phyloP scores from a whole-genome alignment of 2,797 vertebrate species.

The Lithobates sylvaticus region DNA sequence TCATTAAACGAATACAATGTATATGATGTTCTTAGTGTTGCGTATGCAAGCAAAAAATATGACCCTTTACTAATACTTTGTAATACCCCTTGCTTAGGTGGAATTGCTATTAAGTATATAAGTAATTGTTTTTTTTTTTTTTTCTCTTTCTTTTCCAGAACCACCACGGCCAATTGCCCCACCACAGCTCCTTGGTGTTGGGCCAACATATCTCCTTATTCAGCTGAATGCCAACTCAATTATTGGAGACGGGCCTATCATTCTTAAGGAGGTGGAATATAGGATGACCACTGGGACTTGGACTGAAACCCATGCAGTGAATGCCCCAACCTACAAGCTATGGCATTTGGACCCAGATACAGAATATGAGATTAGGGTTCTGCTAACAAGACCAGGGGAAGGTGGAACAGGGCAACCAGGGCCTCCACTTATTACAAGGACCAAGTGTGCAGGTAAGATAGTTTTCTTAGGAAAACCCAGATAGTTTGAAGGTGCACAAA shows the following conservation, averaged over 20 bases:
- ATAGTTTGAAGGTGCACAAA: too few species aligned
- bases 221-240: constrained; percentile 98
- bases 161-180: constrained; percentile 95
- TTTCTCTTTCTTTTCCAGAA: constrained; percentile 76
- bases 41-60: too few species aligned
- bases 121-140: too few species aligned
- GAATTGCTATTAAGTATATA: too few species aligned
- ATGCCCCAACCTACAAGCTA: constrained; percentile 94
- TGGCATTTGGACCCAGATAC: constrained; percentile 99
- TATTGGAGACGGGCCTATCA: constrained; percentile 96
- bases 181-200: constrained; percentile 92
- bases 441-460: constrained; percentile 95
- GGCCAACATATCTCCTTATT: constrained; percentile 94
- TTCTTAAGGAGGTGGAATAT: constrained; percentile 96
- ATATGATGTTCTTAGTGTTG: too few species aligned
- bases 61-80: too few species aligned
- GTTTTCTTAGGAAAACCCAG: not conserved
- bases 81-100: too few species aligned
- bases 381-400: constrained; percentile 93
- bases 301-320: constrained; percentile 97
- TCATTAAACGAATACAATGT: too few species aligned
- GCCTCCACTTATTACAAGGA: constrained; percentile 92
- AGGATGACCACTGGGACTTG: constrained; percentile 95
- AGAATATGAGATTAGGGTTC: constrained; percentile 93
- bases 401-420: constrained; percentile 94